Conservation (phyloP, 2,797 vertebrate species). For the Macroramphosus scolopax region DNA sequence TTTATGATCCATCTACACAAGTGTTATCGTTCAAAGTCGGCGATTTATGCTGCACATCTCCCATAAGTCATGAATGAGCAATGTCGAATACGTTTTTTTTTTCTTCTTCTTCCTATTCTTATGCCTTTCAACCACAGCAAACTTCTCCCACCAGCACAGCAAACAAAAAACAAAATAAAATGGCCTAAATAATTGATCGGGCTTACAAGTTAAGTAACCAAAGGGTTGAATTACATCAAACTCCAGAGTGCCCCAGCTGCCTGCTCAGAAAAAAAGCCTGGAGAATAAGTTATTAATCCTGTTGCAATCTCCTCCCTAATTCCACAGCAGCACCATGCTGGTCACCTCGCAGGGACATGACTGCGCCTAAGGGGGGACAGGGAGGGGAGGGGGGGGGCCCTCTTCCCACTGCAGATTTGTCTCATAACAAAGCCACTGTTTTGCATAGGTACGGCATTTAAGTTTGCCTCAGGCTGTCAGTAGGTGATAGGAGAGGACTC, state of each 20-base stretch:
- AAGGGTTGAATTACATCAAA: constrained; percentile 70
- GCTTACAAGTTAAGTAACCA: constrained; percentile 69
- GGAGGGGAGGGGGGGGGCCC: constrained; percentile 39
- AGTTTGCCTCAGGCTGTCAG: constrained; percentile 68
- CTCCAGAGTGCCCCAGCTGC: constrained; percentile 56
- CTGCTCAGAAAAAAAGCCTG: constrained; percentile 41
- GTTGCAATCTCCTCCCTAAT: constrained; percentile 48
- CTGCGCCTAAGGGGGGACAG: constrained; percentile 53
- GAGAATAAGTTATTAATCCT: constrained; percentile 68
- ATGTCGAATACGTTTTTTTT: constrained; percentile 30
- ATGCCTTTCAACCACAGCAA: constrained; percentile 40
- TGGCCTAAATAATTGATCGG: constrained; percentile 72
- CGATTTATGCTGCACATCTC: constrained; percentile 9
- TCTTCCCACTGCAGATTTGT: constrained; percentile 62
- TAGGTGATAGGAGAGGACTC: constrained; percentile 39
- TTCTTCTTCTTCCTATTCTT: too few relatives aligned
- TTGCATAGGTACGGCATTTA: constrained; percentile 74
- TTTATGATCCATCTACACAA: constrained; percentile 21
- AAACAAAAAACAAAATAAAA: constrained; percentile 65
- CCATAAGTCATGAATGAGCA: constrained; percentile 21
- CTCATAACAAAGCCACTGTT: constrained; percentile 73
- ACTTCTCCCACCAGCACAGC: constrained; percentile 42
- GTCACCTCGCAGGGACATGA: constrained; percentile 65
- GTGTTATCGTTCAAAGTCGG: constrained; percentile 24
- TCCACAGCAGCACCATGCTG: constrained; percentile 53